phyloP scores from a whole-genome alignment of 2,888 invertebrate genomes.

The Podabrus alpinus region DNA sequence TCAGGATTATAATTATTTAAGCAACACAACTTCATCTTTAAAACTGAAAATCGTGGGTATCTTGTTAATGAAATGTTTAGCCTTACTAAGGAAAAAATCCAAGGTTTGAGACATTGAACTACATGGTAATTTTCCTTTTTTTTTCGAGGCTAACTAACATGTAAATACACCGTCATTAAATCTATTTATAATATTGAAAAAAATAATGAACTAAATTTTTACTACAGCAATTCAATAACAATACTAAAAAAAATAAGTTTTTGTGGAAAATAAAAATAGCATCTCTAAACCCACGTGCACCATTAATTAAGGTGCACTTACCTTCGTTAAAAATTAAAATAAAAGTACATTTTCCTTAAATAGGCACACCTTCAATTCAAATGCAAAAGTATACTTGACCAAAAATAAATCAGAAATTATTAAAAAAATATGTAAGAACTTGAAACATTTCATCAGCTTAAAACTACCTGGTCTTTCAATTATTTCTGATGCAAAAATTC shows the following conservation, averaged over 20 bases:
- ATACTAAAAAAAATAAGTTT: not conserved
- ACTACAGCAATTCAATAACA: not conserved
- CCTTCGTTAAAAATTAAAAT: not conserved
- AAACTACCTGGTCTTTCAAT: not conserved
- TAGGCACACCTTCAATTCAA: not conserved
- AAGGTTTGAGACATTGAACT: not conserved
- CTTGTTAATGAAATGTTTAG: not conserved
- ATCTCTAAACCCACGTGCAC: not conserved
- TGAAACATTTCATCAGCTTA: slow-evolving; percentile 15
- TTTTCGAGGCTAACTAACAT: not conserved
- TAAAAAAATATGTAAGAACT: slow-evolving; percentile 14
- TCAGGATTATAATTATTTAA: not conserved
- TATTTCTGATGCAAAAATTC: slow-evolving; percentile 11
- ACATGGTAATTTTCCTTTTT: not conserved
- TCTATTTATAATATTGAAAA: not conserved
- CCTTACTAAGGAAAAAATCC: not conserved
- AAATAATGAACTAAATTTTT: not conserved
- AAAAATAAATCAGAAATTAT: not conserved
- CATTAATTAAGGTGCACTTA: not conserved
- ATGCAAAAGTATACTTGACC: not conserved
- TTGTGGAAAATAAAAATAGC: not conserved
- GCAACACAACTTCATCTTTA: not conserved
- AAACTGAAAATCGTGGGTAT: not conserved
- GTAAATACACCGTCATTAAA: not conserved
- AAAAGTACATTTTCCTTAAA: not conserved